Evolutionary conservation across 2,113 vertebrate genomes (phyloP).

Genomic region (Corynorhinus townsendii): DNA sequence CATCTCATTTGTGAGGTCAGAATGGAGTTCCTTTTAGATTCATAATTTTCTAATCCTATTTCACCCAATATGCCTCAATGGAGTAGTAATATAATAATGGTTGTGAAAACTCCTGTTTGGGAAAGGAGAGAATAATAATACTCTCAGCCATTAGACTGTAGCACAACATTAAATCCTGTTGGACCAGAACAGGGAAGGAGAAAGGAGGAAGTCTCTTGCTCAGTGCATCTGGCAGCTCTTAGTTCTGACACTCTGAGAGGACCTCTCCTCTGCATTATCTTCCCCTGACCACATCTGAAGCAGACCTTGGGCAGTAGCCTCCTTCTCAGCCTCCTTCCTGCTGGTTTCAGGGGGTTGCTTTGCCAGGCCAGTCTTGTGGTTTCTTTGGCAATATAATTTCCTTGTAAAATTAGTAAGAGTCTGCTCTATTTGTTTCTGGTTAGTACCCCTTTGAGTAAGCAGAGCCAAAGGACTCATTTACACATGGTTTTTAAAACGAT

Average conservation of each 20-base stretch:
- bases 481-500: background rate
- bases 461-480: background rate
- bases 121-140: background rate
- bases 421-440: slow-evolving; percentile 35
- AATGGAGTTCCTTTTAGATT: background rate
- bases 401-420: background rate
- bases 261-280: background rate
- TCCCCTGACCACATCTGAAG: background rate
- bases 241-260: background rate
- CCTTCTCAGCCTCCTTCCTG: background rate
- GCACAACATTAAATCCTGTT: background rate
- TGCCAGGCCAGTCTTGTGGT: slow-evolving; percentile 5
- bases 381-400: slow-evolving; percentile 34
- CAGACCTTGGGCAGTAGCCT: background rate
- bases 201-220: background rate
- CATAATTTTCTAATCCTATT: background rate
- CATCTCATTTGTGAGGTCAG: background rate
- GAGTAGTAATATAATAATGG: background rate
- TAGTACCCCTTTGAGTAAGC: background rate
- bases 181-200: background rate
- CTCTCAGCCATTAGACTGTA: background rate
- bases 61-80: background rate
- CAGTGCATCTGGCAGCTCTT: background rate
- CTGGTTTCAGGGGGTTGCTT: background rate
- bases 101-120: background rate